Conservation (phyloP, 2,888 invertebrate species). For the Gibbula magus region DNA sequence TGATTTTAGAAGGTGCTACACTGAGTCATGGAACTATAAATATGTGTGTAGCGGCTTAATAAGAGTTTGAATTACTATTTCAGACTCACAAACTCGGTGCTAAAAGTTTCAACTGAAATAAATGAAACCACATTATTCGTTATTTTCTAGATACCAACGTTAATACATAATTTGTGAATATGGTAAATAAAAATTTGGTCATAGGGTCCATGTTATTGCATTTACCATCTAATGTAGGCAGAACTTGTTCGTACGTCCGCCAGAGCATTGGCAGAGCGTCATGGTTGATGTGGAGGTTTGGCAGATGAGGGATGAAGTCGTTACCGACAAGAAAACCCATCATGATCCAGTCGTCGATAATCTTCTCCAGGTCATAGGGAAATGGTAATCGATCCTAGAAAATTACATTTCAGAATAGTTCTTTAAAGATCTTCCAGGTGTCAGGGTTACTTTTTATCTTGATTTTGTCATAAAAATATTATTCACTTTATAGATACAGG, state of each 20-base stretch:
- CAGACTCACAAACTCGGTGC: neutral
- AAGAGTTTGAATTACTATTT: neutral
- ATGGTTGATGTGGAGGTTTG: constrained; percentile 93
- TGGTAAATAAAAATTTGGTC: neutral
- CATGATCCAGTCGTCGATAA: constrained; percentile 98
- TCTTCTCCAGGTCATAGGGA: constrained; percentile 88
- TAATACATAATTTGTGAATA: neutral
- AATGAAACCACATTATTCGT: neutral
- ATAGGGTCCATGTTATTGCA: too few relatives aligned
- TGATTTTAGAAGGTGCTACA: too few relatives aligned
- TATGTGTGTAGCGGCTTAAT: too few relatives aligned
- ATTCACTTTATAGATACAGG: too few relatives aligned
- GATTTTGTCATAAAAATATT: too few relatives aligned
- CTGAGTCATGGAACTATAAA: too few relatives aligned
- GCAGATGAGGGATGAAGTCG: constrained; percentile 97
- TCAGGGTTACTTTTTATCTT: too few relatives aligned
- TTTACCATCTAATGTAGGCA: constrained; percentile 89
- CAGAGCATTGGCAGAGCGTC: constrained; percentile 92
- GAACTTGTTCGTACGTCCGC: constrained; percentile 88
- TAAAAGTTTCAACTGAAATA: neutral
- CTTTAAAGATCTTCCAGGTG: too few relatives aligned
- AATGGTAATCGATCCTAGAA: constrained; percentile 78
- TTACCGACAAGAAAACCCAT: constrained; percentile 97
- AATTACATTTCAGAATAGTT: too few relatives aligned
- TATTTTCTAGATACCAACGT: neutral